Evolutionary conservation across 2,888 invertebrate species (phyloP).

Genomic region (Trilocha varians): DNA sequence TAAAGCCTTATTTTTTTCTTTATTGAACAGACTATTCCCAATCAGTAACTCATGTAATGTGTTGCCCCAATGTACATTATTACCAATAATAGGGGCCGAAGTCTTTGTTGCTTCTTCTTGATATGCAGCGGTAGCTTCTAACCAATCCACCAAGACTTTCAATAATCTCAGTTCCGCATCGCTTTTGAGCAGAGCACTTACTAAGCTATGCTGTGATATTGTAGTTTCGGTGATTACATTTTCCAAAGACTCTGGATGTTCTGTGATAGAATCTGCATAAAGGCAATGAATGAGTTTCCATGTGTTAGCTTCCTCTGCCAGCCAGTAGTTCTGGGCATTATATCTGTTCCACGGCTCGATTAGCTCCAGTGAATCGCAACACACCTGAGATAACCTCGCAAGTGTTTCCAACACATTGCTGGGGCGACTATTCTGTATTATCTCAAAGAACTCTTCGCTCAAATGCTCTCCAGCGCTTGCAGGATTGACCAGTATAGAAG

Average conservation of each 20-base stretch:
- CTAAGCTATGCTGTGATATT: slow-evolving; percentile 52
- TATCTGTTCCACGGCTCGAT: slow-evolving; percentile 66
- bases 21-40: slow-evolving; percentile 60
- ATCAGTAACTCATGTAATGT: slow-evolving; percentile 84
- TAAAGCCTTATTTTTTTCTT: slow-evolving; percentile 55
- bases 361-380: slow-evolving; percentile 74
- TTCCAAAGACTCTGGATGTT: slow-evolving; percentile 70
- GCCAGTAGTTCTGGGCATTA: slow-evolving; percentile 67
- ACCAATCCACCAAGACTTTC: slow-evolving; percentile 93
- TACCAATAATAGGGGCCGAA: slow-evolving; percentile 54
- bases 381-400: slow-evolving; percentile 76
- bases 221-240: slow-evolving; percentile 52
- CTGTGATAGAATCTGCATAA: slow-evolving; percentile 83
- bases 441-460: slow-evolving; percentile 61
- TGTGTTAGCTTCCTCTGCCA: slow-evolving; percentile 89
- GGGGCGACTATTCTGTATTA: slow-evolving; percentile 54
- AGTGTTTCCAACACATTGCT: slow-evolving; percentile 75
- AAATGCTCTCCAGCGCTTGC: slow-evolving; percentile 47
- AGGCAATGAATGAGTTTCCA: slow-evolving; percentile 89
- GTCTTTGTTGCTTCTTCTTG: slow-evolving; percentile 76
- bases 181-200: slow-evolving; percentile 51
- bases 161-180: slow-evolving; percentile 77
- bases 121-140: slow-evolving; percentile 89
- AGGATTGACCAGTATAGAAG: slow-evolving; percentile 42
- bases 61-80: slow-evolving; percentile 91